Conservation (phyloP, 1,140 invertebrate genomes). For the Solen grandis region DNA sequence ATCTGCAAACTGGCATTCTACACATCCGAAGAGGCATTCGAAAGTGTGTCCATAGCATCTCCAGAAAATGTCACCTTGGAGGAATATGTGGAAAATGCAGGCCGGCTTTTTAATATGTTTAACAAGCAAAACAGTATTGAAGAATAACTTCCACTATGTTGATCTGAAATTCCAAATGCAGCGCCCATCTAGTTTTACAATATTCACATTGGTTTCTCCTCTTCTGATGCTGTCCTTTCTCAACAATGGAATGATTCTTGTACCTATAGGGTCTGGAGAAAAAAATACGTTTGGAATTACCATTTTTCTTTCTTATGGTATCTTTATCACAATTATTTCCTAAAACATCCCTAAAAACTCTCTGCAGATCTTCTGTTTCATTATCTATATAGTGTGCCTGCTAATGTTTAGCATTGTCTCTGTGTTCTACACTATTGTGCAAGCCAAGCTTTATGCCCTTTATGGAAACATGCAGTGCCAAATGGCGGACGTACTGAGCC, state of each 20-base stretch:
- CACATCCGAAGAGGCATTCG: constrained; percentile 8
- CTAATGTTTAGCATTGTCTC: constrained; percentile 27
- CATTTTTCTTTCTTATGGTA: constrained; percentile 38
- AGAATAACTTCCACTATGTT: constrained; percentile 11
- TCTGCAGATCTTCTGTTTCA: constrained; percentile 21
- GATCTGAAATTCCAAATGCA: constrained; percentile 8
- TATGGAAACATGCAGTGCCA: constrained; percentile 9
- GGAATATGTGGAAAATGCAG: constrained; percentile 25
- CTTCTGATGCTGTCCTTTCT: constrained; percentile 32
- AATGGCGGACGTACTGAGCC: no score
- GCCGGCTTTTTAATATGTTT: constrained; percentile 3
- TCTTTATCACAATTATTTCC: constrained; percentile 33
- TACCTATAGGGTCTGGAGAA: constrained; percentile 33
- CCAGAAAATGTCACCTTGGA: not conserved
- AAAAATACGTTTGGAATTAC: constrained; percentile 39
- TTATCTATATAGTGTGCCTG: constrained; percentile 22
- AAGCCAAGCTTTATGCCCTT: constrained; percentile 13
- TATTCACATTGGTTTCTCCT: constrained; percentile 34
- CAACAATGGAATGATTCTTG: constrained; percentile 33
- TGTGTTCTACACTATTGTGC: constrained; percentile 22
- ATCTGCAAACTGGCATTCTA: constrained; percentile 32
- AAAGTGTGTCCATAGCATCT: not conserved
- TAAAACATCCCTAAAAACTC: constrained; percentile 37
- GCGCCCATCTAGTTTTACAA: constrained; percentile 9
- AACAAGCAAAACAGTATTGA: not conserved